Base-by-base conservation (phyloP, 2,113 vertebrate genomes). In the Otocyon megalotis region DNA sequence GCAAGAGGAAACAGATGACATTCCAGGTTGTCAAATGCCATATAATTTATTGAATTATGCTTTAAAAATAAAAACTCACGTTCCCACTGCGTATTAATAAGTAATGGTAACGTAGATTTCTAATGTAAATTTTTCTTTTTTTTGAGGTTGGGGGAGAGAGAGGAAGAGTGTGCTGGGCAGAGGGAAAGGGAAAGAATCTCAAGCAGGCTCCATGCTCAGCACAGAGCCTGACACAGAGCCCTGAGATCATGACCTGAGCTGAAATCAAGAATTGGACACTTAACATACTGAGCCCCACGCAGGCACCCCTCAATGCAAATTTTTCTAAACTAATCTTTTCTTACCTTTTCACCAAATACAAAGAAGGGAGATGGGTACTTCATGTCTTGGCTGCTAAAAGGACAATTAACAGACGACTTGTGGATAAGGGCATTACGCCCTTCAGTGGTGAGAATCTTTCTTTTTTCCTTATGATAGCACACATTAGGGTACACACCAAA, bases 391-490 rank as follows among this genome's bases (percentile, higher is more conserved):
- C 98, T 99, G 98, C 99, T 99, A 98, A 99, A 99, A 54, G 99
- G 99, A 94, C 99, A 99, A 98, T 99, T 99, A 96, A 99, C 99
- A 4, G 99, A 99, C 14, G 99, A 99, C 58, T 99, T 99, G 98
- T 99, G 99, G 98, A 99, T 99, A 69, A 99, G 99, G 0, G 99
- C 99, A 60, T 99, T 99, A 87, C 99, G 99, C 0, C 99, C 99
- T 98, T 99, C 99, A 0, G 99, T 99, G 89, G 99, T 99, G 90
- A 99, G 98, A 98, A 99, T 99, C 90, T 99, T 99, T 97, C 99
- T 99, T 97, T 99, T 99, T 97, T 99, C 99, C 93, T 99, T 99
- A 98, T 99, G 99, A 98, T 99, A 99, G 97, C 99, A 99, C 37
- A 99, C 99, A 1, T 99, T 99, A 76, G 99, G 99, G 96, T 99